Percentiles rank a stretch among this genome's conserved stretches.
Conservation (phyloP, 30 jellyfish, hydroid and myxozoan species). For the Rhopilema esculentum region DNA sequence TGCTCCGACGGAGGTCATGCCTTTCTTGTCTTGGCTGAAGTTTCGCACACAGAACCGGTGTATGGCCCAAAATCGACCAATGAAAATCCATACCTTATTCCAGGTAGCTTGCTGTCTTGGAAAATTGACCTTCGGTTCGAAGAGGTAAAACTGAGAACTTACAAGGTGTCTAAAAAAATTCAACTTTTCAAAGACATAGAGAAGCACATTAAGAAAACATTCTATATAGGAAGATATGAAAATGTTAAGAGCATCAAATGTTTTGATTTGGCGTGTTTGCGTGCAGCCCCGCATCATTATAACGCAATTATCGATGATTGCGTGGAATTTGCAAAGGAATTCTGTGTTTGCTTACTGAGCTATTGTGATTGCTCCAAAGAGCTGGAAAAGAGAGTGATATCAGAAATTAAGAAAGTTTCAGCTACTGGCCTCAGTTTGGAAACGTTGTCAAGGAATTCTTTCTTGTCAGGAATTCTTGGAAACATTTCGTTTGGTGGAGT, state of each 20-base stretch:
- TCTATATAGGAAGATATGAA: slow-evolving; percentile 39
- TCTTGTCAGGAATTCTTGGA: slow-evolving; percentile 33
- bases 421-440: slow-evolving; percentile 63
- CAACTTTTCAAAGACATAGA: slow-evolving; percentile 12
- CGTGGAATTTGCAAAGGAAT: slow-evolving; percentile 62
- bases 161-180: slow-evolving; percentile 14
- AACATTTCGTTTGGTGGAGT: slow-evolving; percentile 49
- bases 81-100: slow-evolving; percentile 26
- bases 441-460: slow-evolving; percentile 49
- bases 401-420: slow-evolving; percentile 28
- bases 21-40: slow-evolving; percentile 19
- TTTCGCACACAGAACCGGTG: neutral
- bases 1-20: slow-evolving; percentile 55
- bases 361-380: slow-evolving; percentile 23
- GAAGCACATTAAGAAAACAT: slow-evolving; percentile 1
- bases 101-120: slow-evolving; percentile 19
- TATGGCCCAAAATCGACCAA: slow-evolving; percentile 8
- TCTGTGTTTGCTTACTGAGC: slow-evolving; percentile 45
- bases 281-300: slow-evolving; percentile 56
- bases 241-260: slow-evolving; percentile 35
- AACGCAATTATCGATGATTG: slow-evolving; percentile 60
- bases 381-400: slow-evolving; percentile 17
- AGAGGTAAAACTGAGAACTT: slow-evolving; percentile 23
- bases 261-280: slow-evolving; percentile 41
- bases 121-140: slow-evolving; percentile 37